Conservation (phyloP, 2,797 vertebrate species). For the Synaphobranchus kaupii region DNA sequence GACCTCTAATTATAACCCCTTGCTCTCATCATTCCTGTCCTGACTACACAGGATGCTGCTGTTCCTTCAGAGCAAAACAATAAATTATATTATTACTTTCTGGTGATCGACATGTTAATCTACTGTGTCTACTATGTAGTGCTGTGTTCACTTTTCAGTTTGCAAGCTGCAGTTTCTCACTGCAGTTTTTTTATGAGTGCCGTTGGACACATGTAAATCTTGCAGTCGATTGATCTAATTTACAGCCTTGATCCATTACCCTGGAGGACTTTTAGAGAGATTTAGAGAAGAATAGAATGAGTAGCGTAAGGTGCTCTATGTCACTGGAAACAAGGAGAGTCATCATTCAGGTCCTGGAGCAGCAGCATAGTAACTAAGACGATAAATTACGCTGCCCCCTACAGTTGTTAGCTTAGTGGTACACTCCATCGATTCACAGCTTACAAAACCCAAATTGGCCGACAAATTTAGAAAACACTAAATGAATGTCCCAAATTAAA, state of each 20-base stretch:
- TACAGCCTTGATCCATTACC: not conserved
- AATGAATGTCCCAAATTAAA: not conserved
- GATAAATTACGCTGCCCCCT: conserved; percentile 14
- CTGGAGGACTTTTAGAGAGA: conserved; percentile 8
- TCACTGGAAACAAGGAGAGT: conserved; percentile 15
- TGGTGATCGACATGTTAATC: not conserved
- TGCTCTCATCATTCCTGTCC: not conserved
- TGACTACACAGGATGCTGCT: not conserved
- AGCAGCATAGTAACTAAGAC: not conserved
- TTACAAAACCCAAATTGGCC: not conserved
- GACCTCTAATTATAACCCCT: not conserved
- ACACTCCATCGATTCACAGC: not conserved
- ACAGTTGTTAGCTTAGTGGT: not conserved
- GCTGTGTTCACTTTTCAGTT: not conserved
- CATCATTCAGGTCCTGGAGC: conserved; percentile 12
- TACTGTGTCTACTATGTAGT: not conserved
- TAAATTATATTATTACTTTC: not conserved
- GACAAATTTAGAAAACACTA: not conserved
- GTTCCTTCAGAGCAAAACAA: not conserved
- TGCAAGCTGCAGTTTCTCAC: not conserved
- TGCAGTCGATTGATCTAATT: conserved; percentile 24
- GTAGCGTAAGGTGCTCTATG: not conserved
- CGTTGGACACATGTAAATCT: conserved; percentile 1
- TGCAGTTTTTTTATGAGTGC: not conserved
- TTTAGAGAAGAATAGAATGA: conserved; percentile 12